Evolutionary conservation across 1,140 invertebrate genomes (phyloP).

Genomic region (Sesamia nonagrioides): DNA sequence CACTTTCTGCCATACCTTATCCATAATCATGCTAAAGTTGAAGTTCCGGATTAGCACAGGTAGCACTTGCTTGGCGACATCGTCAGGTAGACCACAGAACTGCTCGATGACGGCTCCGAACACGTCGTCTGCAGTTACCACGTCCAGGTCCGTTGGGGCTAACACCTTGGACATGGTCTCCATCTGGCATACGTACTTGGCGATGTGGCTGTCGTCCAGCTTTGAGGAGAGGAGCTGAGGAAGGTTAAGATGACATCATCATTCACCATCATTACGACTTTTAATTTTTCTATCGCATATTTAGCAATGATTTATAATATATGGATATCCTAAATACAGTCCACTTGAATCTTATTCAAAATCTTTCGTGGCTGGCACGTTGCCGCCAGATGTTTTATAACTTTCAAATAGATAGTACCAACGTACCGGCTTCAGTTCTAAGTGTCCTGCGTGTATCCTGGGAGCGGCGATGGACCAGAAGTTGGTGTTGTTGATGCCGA

Average conservation of each 20-base stretch:
- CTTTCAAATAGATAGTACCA: background rate
- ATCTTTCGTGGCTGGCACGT: too few species aligned
- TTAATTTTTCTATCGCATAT: too few species aligned
- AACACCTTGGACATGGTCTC: constrained; percentile 67
- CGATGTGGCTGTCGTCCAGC: constrained; percentile 61
- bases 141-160: constrained; percentile 57
- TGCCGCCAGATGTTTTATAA: too few species aligned
- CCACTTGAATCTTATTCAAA: too few species aligned
- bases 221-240: constrained; percentile 65
- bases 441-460: constrained; percentile 66
- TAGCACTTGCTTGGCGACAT: constrained; percentile 78
- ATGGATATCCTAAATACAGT: too few species aligned
- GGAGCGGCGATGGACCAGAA: constrained; percentile 79
- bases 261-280: too few species aligned
- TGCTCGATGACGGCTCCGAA: constrained; percentile 68
- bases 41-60: constrained; percentile 85
- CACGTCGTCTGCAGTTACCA: constrained; percentile 71
- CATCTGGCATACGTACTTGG: constrained; percentile 69
- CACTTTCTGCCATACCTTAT: constrained; percentile 73
- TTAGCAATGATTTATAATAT: too few species aligned
- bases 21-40: constrained; percentile 86
- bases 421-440: constrained; percentile 70
- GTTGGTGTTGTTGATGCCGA: constrained; percentile 80
- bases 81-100: constrained; percentile 84
- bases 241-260: background rate